These are phyloP conservation scores for Bombylius major DNA, from an alignment of 2,888 invertebrate genomes.

Conservation along the genomic window DNA sequence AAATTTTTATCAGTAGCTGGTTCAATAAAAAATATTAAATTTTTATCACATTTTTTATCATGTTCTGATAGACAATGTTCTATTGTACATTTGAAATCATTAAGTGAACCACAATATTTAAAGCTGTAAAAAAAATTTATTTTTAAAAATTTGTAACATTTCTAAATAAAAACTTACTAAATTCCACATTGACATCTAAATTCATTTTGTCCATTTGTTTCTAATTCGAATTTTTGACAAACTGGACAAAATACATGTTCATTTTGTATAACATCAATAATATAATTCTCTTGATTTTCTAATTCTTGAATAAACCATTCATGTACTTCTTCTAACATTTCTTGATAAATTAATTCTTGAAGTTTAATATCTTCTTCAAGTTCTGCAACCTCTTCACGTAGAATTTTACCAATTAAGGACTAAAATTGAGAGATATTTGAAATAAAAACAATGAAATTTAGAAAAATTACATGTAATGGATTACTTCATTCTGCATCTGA, in stretches of 20 bases:
- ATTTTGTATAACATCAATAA: slow-evolving; percentile 28
- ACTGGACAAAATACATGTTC: slow-evolving; percentile 42
- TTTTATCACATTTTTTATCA: slow-evolving; percentile 20
- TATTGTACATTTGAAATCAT: slow-evolving; percentile 15
- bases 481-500: slow-evolving; percentile 2
- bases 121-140: slow-evolving; percentile 16
- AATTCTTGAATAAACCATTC: slow-evolving; percentile 27
- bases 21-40: slow-evolving; percentile 26
- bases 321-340: slow-evolving; percentile 26
- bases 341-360: slow-evolving; percentile 28
- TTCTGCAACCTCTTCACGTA: slow-evolving; percentile 27
- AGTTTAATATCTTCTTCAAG: slow-evolving; percentile 26
- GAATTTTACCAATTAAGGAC: slow-evolving; percentile 18
- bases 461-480: slow-evolving; percentile 8
- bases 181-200: neutral
- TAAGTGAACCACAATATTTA: slow-evolving; percentile 16
- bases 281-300: slow-evolving; percentile 23
- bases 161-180: neutral
- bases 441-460: too few species aligned
- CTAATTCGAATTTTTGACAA: slow-evolving; percentile 38
- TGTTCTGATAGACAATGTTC: slow-evolving; percentile 20
- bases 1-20: slow-evolving; percentile 1
- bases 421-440: slow-evolving; percentile 1
- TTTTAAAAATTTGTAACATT: neutral
- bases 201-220: neutral